Evolutionary conservation across 2,888 invertebrate genomes (phyloP), one percentile per base, ranked within the genome.

Genomic region (Epicampocera succincta): DNA sequence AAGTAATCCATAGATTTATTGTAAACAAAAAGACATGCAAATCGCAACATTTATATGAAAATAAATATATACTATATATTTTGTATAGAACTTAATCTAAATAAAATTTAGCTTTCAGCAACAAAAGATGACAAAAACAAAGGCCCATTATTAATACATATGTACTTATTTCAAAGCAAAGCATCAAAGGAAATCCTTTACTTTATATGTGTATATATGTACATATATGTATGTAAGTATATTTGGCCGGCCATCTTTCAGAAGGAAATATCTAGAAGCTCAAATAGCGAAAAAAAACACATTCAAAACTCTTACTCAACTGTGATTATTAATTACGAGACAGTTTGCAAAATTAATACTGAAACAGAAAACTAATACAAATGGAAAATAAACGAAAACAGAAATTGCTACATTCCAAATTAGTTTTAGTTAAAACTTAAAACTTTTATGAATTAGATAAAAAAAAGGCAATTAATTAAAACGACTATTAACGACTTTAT

Each of bases 321-420:
- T 82, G 77, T 78, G 74, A 82, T 78, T 74, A 82, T 65, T 54
- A 60, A 69, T 66, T 66, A 54, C 48, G 19, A 80, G 78, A 82
- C 81, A 78, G 81, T 82, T 82, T 73, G 44, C 52, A 65, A 73
- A 73, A 58, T 50, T 17, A 72, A 66, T 50, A 69, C 29, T 13
- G 1, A 19, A 65, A 65, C 40, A 15, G 19, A 40, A 61, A 21
- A 38, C 33, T 15, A 15, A 17, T n/a, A 65, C 25, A 38, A 9
- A 25, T 15, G 40, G 54, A 38, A 19, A 60, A 33, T 68, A 66
- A 66, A 29, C 17, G 48, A 52, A 21, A 65, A 74, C 15, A 33
- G 78, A 74, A 78, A 78, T 82, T 75, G 82, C 82, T 82, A 78
- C 82, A 82, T 82, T 82, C 82, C 82, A 82, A 82, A 82, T 82